Evolutionary conservation across 2,888 invertebrate genomes (phyloP).

Genomic region (Ferdinandea cuprea): DNA sequence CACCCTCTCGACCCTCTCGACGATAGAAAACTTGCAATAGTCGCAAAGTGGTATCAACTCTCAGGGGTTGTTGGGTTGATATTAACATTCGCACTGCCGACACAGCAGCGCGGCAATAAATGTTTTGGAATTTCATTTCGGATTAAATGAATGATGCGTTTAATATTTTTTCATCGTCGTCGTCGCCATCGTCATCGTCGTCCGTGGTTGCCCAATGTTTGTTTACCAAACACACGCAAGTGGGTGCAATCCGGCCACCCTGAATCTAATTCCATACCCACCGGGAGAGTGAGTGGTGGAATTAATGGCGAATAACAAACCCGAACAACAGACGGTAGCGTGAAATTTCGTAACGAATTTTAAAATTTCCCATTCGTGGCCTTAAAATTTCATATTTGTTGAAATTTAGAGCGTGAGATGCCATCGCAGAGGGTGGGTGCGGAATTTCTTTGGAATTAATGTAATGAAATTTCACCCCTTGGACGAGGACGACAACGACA

Average conservation of each 20-base stretch:
- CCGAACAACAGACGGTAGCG: slow-evolving; percentile 67
- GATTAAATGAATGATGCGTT: slow-evolving; percentile 72
- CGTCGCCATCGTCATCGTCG: too few species aligned
- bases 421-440: slow-evolving; percentile 32
- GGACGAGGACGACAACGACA: slow-evolving; percentile 6
- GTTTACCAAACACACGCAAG: slow-evolving; percentile 43
- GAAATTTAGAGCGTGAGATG: slow-evolving; percentile 60
- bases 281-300: slow-evolving; percentile 35
- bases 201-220: slow-evolving; percentile 62
- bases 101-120: slow-evolving; percentile 68
- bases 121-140: slow-evolving; percentile 75
- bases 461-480: slow-evolving; percentile 69
- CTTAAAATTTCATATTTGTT: slow-evolving; percentile 71
- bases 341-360: slow-evolving; percentile 75
- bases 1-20: not conserved
- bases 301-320: slow-evolving; percentile 53
- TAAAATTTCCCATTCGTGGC: slow-evolving; percentile 48
- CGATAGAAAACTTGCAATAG: slow-evolving; percentile 43
- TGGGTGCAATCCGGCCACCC: slow-evolving; percentile 13
- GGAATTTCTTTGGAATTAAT: slow-evolving; percentile 67
- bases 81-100: slow-evolving; percentile 33
- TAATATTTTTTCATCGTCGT: slow-evolving; percentile 58
- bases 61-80: slow-evolving; percentile 57
- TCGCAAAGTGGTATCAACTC: slow-evolving; percentile 20
- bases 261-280: slow-evolving; percentile 5